Base-by-base conservation (phyloP, 2,113 vertebrate species). In the Callipepla squamata region DNA sequence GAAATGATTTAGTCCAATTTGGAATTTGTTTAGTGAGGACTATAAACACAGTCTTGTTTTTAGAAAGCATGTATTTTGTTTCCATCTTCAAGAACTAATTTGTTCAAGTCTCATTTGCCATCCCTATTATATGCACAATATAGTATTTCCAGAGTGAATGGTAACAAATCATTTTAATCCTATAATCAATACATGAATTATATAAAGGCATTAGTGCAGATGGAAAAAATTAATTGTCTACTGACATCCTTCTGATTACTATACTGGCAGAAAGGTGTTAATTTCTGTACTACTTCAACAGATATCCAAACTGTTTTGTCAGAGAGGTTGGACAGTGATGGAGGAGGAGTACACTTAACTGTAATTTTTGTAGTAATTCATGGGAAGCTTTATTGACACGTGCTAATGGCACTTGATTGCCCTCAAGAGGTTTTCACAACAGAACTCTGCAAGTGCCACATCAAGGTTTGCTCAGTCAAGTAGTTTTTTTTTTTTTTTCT, bases 151-250 rank as follows among this genome's bases (percentile, higher is more conserved):
- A 47, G 38, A 86, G 55, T 66, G 62, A 95, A 79, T 42, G 53
- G n/a, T 80, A 95, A 93, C 42, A 26, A 74, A 93, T 92, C 1
- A 79, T 92, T 92, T 90, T 63, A 95, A 76, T 96, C 94, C 94
- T 93, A 91, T 98, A 98, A 98, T 98, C 98, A 98, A 98, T 95
- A 97, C 95, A 98, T 98, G 98, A 98, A 98, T 98, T 98, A 97
- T 98, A 96, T 97, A 97, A 98, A 98, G 96, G 93, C 44, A 32
- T 95, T 97, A 97, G 97, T 97, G 96, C 97, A 98, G 96, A 98
- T 97, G 97, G 96, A 98, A 98, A 96, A 98, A 98, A 98, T 98
- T 98, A 98, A 98, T 97, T 98, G 97, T 97, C 97, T 98, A 93
- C 97, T 96, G 97, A 97, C 97, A 98, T 96, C 93, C 94, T 95